A percentile compares a stretch with the other conserved stretches of the same genome.
Evolutionary conservation across 1,140 invertebrate species (phyloP).

Genomic region (Drosophila parvula): DNA sequence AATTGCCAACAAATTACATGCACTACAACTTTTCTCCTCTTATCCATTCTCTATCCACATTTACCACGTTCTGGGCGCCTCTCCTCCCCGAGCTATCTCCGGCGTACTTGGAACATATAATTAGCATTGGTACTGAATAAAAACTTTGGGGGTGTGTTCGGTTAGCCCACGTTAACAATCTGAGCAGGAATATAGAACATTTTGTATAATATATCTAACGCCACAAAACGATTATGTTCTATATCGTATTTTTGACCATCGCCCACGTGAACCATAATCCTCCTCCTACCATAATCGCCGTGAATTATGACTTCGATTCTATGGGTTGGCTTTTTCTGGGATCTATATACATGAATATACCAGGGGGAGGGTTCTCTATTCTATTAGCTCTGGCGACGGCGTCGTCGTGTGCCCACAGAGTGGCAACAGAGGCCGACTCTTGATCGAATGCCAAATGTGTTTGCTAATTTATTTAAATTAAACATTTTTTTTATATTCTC

Average conservation of each 20-base stretch:
- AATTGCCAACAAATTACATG: constrained; percentile 60
- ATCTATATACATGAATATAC: constrained; percentile 7
- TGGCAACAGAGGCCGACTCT: constrained; percentile 33
- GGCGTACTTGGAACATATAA: constrained; percentile 48
- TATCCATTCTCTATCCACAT: neutral
- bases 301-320: constrained; percentile 38
- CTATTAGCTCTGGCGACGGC: constrained; percentile 29
- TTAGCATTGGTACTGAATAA: constrained; percentile 29
- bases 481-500: constrained; percentile 17
- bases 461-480: constrained; percentile 62
- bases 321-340: neutral
- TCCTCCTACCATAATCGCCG: constrained; percentile 26
- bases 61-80: neutral
- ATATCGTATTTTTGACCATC: neutral
- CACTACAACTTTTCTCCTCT: constrained; percentile 5
- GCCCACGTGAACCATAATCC: constrained; percentile 13
- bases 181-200: neutral
- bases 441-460: constrained; percentile 59
- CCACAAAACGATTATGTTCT: constrained; percentile 13
- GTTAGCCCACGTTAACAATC: constrained; percentile 1
- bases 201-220: neutral
- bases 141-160: constrained; percentile 50
- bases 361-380: neutral
- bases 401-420: constrained; percentile 67
- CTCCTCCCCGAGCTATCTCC: constrained; percentile 25